Percentiles rank a stretch among this genome's conserved stretches.
phyloP scores from a whole-genome alignment of 2,888 invertebrate genomes.

The Empis stercorea region DNA sequence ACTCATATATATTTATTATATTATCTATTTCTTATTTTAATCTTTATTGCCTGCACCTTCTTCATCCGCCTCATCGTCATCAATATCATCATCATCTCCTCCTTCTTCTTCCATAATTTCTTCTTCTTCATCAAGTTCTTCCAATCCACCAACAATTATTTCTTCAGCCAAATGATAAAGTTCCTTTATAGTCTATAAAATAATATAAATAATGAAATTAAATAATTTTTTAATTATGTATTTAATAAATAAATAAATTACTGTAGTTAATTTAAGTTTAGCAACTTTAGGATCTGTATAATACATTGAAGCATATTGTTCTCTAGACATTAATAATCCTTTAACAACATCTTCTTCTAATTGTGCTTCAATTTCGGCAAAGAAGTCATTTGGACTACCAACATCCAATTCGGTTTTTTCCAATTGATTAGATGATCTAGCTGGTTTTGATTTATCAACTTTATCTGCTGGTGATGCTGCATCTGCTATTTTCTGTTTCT shows the following conservation, averaged over 20 bases:
- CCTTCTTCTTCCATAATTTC: background rate
- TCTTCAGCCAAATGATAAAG: conserved; percentile 46
- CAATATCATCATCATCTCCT: background rate
- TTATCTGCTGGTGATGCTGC: conserved; percentile 2
- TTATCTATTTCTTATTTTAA: too few species aligned
- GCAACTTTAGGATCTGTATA: conserved; percentile 44
- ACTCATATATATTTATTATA: too few species aligned
- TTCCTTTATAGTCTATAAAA: conserved; percentile 43
- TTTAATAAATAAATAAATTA: background rate
- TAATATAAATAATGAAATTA: background rate
- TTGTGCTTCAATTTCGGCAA: conserved; percentile 22
- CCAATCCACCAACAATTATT: conserved; percentile 40
- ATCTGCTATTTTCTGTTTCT: too few species aligned
- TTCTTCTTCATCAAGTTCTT: conserved; percentile 5
- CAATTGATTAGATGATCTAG: too few species aligned
- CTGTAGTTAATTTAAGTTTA: conserved; percentile 35
- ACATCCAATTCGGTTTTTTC: too few species aligned
- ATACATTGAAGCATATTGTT: conserved; percentile 41
- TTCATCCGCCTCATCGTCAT: conserved; percentile 10
- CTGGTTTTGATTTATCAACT: background rate
- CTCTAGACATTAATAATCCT: conserved; percentile 39
- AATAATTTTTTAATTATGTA: too few species aligned
- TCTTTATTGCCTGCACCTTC: conserved; percentile 11
- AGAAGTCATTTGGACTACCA: background rate
- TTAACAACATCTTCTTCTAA: conserved; percentile 26